Conservation (phyloP, 2,797 vertebrate species). For the Poecilia wingei region DNA sequence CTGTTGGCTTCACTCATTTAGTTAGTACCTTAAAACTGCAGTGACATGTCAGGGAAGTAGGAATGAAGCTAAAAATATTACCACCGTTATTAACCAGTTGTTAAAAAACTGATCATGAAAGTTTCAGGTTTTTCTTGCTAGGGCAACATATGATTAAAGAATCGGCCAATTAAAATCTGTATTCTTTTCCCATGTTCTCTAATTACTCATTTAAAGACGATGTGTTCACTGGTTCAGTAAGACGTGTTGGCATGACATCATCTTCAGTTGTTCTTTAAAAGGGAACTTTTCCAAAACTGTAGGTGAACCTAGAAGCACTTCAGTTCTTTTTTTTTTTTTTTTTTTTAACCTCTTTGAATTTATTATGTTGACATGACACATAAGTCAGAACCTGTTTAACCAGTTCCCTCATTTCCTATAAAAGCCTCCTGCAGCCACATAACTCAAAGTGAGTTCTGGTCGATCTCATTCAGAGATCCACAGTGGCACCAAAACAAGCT, state of each 20-base stretch:
- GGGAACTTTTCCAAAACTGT: neutral
- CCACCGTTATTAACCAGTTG: neutral
- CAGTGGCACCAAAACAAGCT: conserved; percentile 7
- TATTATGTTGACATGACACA: conserved; percentile 6
- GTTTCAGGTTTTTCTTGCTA: neutral
- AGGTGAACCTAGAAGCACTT: neutral
- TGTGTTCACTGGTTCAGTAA: neutral
- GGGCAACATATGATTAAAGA: neutral
- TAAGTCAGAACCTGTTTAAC: conserved; percentile 52
- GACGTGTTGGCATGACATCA: neutral
- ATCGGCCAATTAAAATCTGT: neutral
- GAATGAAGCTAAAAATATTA: neutral
- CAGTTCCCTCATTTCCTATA: conserved; percentile 32
- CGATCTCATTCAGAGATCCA: neutral
- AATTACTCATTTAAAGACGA: neutral
- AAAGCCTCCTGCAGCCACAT: neutral
- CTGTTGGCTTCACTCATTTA: neutral
- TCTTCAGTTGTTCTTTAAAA: neutral
- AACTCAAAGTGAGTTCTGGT: neutral
- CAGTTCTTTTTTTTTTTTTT: neutral
- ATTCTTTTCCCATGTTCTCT: neutral
- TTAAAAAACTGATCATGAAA: neutral
- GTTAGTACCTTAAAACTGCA: neutral
- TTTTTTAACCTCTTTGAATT: neutral
- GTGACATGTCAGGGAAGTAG: neutral